Evolutionary conservation across 2,888 invertebrate species (phyloP), one percentile per base, ranked within the genome.

Genomic region (Phalera bucephala): DNA sequence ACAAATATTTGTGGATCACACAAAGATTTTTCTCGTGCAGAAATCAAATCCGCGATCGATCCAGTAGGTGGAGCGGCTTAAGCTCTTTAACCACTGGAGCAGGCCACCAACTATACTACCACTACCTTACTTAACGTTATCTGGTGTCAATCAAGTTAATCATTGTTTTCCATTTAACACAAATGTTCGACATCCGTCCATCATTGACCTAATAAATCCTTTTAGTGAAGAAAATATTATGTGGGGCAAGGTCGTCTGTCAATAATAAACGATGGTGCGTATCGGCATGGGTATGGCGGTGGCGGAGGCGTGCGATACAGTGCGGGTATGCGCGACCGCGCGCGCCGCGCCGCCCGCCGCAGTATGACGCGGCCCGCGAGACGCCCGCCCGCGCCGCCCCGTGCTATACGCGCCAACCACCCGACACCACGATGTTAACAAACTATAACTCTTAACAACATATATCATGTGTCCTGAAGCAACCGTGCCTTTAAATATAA

Each of bases 251-350:
- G 86, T 75, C 74, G 50, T 62, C 58, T 65, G 80, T 82, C 75
- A 75, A 80, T 84, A 82, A 72, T 79, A 80, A 79, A 78, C 79
- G 76, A 84, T 81, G 83, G 83, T 78, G 76, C 72, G 75, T 77
- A 56, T 50, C 45, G 52, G 45, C n/a, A n/a, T n/a, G 38, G 58
- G 53, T 40, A 54, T 61, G 59, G 63, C 60, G 64, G 64, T 57
- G 30, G 36, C 23, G 44, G 36, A 35, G 58, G 55, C 45, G 62
- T 57, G 58, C 47, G 64, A 37, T 56, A 54, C 55, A 62, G 69
- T 64, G 63, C 65, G 67, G 65, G 59, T 48, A 55, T 53, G 59
- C 57, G 54, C 48, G 60, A 51, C 61, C 41, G 40, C 52, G 52
- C 62, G 64, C 58, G 62, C 57, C 45, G 44, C 43, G 45, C 42